Evolutionary conservation across 37 sponge, comb jelly and placozoan species (phyloP), one percentile per base, ranked within the genome.

Genomic region (Tethya wilhelma): DNA sequence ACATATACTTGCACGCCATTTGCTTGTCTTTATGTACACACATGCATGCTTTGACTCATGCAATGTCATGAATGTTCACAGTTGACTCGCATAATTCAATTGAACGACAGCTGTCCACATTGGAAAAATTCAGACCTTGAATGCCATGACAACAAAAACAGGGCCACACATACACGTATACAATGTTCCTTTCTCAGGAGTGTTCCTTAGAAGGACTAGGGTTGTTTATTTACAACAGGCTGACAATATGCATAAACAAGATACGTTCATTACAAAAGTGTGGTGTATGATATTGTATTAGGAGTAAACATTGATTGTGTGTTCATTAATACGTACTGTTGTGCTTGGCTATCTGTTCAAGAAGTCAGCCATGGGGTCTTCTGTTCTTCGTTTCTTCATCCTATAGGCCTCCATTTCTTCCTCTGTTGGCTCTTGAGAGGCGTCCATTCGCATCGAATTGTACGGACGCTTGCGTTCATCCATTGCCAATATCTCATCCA

Each of bases 371-470:
- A 98, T 98, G 19, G 99, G 99, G 66, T 98, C 99, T 26, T 93
- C 92, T 32, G 69, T 44, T 55, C 91, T 68, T 46, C 79, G 73
- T 67, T 80, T 96, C 82, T 86, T 85, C 29, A 80, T 45, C 9
- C 74, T 58, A 44, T 63, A 96, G 19, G 94, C 96, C 71, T 98
- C 99, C 90, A 96, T 93, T 65, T 98, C 96, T 75, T 98, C 99
- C 46, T 98, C 99, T 20, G 99, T 93, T 11, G 97, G 97, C 37
- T 63, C 62, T n/a, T 42, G 28, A 0, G 63, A 49, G 2, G 43
- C 59, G 49, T 97, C 94, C 26, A 81, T 89, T 46, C 66, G 67
- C 94, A 98, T 90, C n/a, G 96, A 93, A 64, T 96, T 82, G 87
- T 96, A 98, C 0, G 89, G 89, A 64, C 99, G 67, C 78, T 96